Percentiles rank a stretch among this genome's conserved stretches.
Conservation (phyloP, 2,113 vertebrate genomes). For the Setophaga coronata region DNA sequence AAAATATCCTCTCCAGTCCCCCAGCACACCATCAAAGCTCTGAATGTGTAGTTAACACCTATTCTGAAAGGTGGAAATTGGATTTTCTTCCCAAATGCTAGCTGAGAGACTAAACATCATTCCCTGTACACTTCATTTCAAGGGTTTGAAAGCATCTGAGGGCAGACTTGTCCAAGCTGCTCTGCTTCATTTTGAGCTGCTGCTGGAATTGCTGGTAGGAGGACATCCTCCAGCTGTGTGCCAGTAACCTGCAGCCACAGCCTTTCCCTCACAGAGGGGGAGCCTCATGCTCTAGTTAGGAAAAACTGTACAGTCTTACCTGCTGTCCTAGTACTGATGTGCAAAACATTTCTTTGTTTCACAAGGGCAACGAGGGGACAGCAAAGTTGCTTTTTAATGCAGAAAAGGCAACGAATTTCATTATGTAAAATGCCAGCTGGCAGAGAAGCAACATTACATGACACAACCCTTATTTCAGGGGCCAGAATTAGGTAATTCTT, state of each 20-base stretch:
- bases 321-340: background rate
- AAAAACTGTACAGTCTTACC: background rate
- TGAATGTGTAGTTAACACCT: background rate
- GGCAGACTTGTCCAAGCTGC: background rate
- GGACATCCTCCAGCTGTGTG: background rate
- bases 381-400: background rate
- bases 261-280: background rate
- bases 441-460: background rate
- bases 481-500: background rate
- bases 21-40: background rate
- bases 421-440: background rate
- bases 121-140: background rate
- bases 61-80: slow-evolving; percentile 20
- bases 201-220: background rate
- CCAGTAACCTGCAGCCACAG: background rate
- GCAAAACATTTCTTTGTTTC: background rate
- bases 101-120: background rate
- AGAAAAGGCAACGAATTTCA: background rate
- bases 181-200: background rate
- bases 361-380: background rate
- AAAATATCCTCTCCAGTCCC: background rate
- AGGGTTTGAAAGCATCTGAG: background rate
- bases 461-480: background rate
- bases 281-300: background rate
- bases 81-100: background rate